Evolutionary conservation across 2,113 vertebrate species (phyloP), one percentile per base, ranked within the genome.

Genomic region (Anser cygnoides): DNA sequence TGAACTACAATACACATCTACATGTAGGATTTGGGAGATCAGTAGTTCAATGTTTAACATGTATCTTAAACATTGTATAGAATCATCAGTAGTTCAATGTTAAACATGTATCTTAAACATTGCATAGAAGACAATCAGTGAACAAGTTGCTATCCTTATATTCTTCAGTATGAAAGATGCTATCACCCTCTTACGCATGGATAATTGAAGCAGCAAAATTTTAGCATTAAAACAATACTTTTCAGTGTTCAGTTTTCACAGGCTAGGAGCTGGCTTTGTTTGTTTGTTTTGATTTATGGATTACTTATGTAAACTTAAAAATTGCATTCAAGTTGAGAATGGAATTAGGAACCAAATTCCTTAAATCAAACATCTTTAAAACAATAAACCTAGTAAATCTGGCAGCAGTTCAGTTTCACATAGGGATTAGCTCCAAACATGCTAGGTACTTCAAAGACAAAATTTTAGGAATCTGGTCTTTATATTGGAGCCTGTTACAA

Each of bases 131-230:
- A 52, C 1, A 5, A 23, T 81, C 33, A 81, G 25, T 41, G 28
- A 73, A 11, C 3, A 84, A 73, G 80, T 5, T 13, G 5, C 6
- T 20, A 25, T 35, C 83, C 4, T 43, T 62, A 29, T 46, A 63
- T 87, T 83, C 31, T 41, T 80, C 21, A 41, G 6, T 23, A 44
- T 67, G 23, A 72, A 79, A 68, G 13, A 43, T 17, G 1, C 49
- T 35, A 35, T n/a, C 3, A 5, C 3, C 1, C 6, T 68, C 75
- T 76, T 35, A 68, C 26, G 54, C 0, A 7, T 6, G 10, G 2
- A 29, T 26, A 50, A 50, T 79, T 82, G 39, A 63, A 83, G 3
- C 4, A 63, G 7, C 2, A 72, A 61, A 76, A 55, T 26, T 58
- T 89, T 55, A 74, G 0, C 29, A 68, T 49, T 68, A 25, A 58